phyloP scores from a whole-genome alignment of 2,888 invertebrate species.

The Synergus gifuensis region DNA sequence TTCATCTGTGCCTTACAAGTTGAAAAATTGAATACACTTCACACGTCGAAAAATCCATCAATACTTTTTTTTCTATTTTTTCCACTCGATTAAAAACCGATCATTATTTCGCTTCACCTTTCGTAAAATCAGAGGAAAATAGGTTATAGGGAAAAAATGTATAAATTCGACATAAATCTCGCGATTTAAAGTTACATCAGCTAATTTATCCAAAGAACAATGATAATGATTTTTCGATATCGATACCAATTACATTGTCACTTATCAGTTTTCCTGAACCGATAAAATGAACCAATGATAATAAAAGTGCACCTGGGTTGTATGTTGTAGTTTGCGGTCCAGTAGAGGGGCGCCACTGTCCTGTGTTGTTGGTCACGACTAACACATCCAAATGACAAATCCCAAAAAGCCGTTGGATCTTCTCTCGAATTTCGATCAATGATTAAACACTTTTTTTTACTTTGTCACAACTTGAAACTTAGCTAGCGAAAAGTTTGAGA shows the following conservation, averaged over 20 bases:
- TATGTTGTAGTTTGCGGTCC: constrained; percentile 73
- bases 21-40: not conserved
- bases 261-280: constrained; percentile 5
- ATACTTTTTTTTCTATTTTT: not conserved
- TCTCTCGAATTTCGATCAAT: constrained; percentile 16
- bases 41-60: not conserved
- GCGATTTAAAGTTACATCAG: not conserved
- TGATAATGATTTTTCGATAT: not conserved
- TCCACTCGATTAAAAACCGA: not conserved
- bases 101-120: not conserved
- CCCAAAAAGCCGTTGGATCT: constrained; percentile 23
- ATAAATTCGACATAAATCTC: not conserved
- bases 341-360: constrained; percentile 76
- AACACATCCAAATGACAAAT: constrained; percentile 57
- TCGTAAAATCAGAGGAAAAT: not conserved
- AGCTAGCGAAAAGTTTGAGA: not conserved
- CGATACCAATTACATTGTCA: not conserved
- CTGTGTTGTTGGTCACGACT: constrained; percentile 68
- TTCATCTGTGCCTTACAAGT: not conserved
- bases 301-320: constrained; percentile 70
- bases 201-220: not conserved
- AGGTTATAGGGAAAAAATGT: not conserved
- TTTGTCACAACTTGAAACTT: not conserved
- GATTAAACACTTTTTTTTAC: not conserved
- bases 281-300: constrained; percentile 43